These are phyloP conservation scores for Perca flavescens DNA, from an alignment of 2,113 vertebrate species.

Conservation along the genomic window DNA sequence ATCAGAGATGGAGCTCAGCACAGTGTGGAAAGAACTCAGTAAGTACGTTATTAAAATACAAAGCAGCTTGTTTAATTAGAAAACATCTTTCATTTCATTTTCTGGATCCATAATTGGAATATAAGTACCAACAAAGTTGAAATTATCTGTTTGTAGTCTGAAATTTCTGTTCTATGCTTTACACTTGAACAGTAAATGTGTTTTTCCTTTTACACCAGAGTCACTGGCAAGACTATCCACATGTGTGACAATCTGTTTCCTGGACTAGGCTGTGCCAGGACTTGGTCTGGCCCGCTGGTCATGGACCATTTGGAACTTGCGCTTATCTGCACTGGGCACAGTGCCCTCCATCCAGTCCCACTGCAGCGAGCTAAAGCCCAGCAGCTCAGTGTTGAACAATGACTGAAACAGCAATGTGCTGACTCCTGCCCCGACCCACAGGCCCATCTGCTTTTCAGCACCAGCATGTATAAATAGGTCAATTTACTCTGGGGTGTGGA, in stretches of 20 bases:
- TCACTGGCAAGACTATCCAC: constrained; percentile 5
- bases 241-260: constrained; percentile 37
- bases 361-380: constrained; percentile 75
- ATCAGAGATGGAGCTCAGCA: background rate
- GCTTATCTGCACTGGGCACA: constrained; percentile 80
- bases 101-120: background rate
- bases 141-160: background rate
- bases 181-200: background rate
- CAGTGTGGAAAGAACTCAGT: background rate
- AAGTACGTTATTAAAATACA: constrained; percentile 15
- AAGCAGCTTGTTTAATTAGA: background rate
- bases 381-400: constrained; percentile 85
- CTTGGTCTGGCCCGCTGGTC: constrained; percentile 51
- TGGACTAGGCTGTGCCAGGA: constrained; percentile 44
- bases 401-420: constrained; percentile 84
- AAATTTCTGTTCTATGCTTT: background rate
- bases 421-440: constrained; percentile 77
- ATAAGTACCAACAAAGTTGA: background rate
- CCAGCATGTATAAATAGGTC: constrained; percentile 84
- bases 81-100: background rate
- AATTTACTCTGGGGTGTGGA: constrained; percentile 69
- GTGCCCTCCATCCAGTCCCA: constrained; percentile 76
- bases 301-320: constrained; percentile 63
- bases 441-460: constrained; percentile 69
- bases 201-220: constrained; percentile 23